phyloP scores from a whole-genome alignment of 2,888 invertebrate genomes.

The Spisula solida region DNA sequence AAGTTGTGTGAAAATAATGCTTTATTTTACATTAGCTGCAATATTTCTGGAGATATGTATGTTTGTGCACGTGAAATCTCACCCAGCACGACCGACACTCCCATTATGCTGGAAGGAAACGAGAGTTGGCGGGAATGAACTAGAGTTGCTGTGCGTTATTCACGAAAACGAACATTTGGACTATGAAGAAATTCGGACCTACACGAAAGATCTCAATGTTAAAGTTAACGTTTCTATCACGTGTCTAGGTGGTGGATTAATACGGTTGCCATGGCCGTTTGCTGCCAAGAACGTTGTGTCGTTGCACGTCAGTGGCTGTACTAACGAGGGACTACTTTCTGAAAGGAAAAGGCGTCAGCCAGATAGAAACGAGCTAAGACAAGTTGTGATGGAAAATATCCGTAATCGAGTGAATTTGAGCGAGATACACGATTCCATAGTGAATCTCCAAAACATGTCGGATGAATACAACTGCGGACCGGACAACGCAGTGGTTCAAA shows the following conservation, averaged over 20 bases:
- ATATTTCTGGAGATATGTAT: not conserved
- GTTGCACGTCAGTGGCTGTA: constrained; percentile 52
- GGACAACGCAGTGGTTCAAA: constrained; percentile 20
- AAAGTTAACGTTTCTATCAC: constrained; percentile 58
- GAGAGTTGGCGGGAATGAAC: not conserved
- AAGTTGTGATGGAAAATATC: constrained; percentile 47
- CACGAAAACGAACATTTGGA: constrained; percentile 47
- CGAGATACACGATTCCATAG: constrained; percentile 37
- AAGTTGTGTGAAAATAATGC: not conserved
- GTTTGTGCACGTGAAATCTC: not conserved
- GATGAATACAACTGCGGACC: constrained; percentile 60
- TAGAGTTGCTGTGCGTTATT: constrained; percentile 49
- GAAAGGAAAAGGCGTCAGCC: constrained; percentile 38
- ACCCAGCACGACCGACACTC: constrained; percentile 29
- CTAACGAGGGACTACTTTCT: constrained; percentile 56
- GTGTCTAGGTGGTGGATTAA: constrained; percentile 55
- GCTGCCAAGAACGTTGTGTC: constrained; percentile 56
- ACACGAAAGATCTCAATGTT: constrained; percentile 19
- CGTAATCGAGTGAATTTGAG: constrained; percentile 35
- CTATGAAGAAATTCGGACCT: constrained; percentile 56
- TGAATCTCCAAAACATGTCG: constrained; percentile 32
- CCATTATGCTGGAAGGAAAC: constrained; percentile 40
- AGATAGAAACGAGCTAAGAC: constrained; percentile 47
- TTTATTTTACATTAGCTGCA: not conserved
- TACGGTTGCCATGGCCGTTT: constrained; percentile 65